Percentiles rank a stretch among this genome's conserved stretches.
phyloP scores from a whole-genome alignment of 2,113 vertebrate genomes.

The Epinephelus moara region DNA sequence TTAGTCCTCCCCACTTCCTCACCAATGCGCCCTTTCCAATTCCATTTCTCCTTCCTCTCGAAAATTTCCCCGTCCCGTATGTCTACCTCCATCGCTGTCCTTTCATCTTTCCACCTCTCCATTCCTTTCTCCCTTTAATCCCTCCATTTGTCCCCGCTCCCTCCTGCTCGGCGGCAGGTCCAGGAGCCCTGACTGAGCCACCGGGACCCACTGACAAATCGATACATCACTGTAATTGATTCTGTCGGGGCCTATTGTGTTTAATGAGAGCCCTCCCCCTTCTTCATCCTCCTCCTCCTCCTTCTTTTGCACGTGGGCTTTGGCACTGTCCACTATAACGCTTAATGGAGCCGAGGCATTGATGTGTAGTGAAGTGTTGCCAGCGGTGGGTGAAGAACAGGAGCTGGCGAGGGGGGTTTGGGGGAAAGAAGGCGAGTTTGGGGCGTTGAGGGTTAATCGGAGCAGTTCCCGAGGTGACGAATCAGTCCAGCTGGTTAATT shows the following conservation, averaged over 20 bases:
- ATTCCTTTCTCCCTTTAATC: conserved; percentile 28
- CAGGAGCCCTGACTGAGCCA: conserved; percentile 37
- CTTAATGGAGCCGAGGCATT: conserved; percentile 55
- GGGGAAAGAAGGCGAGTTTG: not conserved
- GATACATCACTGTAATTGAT: conserved; percentile 83
- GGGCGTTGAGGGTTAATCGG: conserved; percentile 56
- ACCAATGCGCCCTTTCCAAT: not conserved
- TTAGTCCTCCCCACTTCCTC: not conserved
- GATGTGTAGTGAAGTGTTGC: conserved; percentile 52
- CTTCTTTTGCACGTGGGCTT: conserved; percentile 22
- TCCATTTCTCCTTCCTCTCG: not conserved
- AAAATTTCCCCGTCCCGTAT: not conserved
- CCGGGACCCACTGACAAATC: conserved; percentile 74
- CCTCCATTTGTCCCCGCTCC: conserved; percentile 31
- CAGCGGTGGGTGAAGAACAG: conserved; percentile 5
- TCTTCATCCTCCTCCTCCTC: not conserved
- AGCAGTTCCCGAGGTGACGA: conserved; percentile 51
- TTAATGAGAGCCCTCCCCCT: conserved; percentile 71
- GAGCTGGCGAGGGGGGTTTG: conserved; percentile 1
- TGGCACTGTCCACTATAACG: conserved; percentile 48
- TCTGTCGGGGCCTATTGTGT: conserved; percentile 75
- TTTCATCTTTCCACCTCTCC: conserved; percentile 11
- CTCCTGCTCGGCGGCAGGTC: conserved; percentile 39
- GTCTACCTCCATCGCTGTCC: not conserved
- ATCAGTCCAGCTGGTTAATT: conserved; percentile 67